phyloP scores from a whole-genome alignment of 2,113 vertebrate species.

The Trogon melanurus region DNA sequence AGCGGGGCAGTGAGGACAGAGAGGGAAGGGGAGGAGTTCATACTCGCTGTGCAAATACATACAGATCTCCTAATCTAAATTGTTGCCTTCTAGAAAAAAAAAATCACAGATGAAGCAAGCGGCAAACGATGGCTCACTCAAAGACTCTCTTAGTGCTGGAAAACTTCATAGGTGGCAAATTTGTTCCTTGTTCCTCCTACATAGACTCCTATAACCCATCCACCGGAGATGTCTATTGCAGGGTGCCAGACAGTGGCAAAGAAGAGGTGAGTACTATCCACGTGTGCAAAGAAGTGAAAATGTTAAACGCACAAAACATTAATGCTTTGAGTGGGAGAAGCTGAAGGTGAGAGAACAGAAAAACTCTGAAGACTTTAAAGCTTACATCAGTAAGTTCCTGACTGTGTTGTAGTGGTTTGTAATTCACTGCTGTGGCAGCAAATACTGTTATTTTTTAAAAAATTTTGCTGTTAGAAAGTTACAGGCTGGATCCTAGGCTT shows the following conservation, averaged over 20 bases:
- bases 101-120: neutral
- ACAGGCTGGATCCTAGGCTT: neutral
- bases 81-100: neutral
- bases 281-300: neutral
- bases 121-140: constrained; percentile 63
- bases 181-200: constrained; percentile 81
- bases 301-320: neutral
- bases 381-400: neutral
- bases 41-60: neutral
- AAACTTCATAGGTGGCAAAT: constrained; percentile 92
- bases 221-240: constrained; percentile 89
- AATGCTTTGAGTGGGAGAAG: neutral
- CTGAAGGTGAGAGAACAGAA: neutral
- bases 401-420: neutral
- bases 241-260: constrained; percentile 88
- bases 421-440: fast-evolving
- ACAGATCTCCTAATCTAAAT: neutral
- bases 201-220: constrained; percentile 92
- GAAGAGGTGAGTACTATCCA: constrained; percentile 84
- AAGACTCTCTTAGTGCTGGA: constrained; percentile 80
- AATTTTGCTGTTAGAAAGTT: neutral
- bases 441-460: neutral
- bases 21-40: constrained; percentile 48
- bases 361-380: neutral
- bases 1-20: neutral